Evolutionary conservation across 2,113 vertebrate species (phyloP).

Genomic region (Istiophorus platypterus): DNA sequence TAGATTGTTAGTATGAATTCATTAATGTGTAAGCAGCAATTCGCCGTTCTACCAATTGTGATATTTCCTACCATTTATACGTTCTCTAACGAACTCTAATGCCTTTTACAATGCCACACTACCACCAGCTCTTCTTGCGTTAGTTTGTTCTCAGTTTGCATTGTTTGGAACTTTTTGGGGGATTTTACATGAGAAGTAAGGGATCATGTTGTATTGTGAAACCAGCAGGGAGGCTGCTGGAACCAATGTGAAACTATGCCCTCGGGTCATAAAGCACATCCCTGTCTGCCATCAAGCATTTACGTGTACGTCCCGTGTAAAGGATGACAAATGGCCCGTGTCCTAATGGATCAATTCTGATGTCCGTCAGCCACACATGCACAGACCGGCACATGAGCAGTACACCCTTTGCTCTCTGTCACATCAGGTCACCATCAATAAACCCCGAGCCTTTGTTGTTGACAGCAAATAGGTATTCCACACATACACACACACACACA

Average conservation of each 20-base stretch:
- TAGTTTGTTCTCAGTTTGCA: neutral
- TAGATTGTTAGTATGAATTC: too few species aligned
- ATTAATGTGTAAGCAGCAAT: too few species aligned
- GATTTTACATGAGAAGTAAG: neutral
- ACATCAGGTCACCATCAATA: conserved; percentile 46
- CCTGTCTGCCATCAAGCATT: conserved; percentile 47
- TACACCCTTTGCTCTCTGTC: conserved; percentile 11
- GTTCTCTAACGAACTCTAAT: too few species aligned
- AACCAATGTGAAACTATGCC: neutral
- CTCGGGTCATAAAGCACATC: conserved; percentile 42
- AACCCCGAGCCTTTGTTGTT: conserved; percentile 15
- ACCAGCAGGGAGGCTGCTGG: neutral
- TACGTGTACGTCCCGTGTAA: conserved; percentile 23
- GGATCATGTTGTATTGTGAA: neutral
- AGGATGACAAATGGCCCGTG: conserved; percentile 53
- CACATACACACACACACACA: neutral
- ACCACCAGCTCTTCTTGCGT: too few species aligned
- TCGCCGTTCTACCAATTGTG: too few species aligned
- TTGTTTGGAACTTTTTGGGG: neutral
- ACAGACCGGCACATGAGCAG: neutral
- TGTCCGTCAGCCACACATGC: conserved; percentile 21
- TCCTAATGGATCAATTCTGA: conserved; percentile 42
- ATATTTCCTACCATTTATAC: too few species aligned
- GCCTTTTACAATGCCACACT: too few species aligned
- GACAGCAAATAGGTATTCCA: conserved; percentile 4